These are phyloP conservation scores for Trypoxylon attenuatum DNA, from an alignment of 2,888 invertebrate genomes.

Conservation along the genomic window DNA sequence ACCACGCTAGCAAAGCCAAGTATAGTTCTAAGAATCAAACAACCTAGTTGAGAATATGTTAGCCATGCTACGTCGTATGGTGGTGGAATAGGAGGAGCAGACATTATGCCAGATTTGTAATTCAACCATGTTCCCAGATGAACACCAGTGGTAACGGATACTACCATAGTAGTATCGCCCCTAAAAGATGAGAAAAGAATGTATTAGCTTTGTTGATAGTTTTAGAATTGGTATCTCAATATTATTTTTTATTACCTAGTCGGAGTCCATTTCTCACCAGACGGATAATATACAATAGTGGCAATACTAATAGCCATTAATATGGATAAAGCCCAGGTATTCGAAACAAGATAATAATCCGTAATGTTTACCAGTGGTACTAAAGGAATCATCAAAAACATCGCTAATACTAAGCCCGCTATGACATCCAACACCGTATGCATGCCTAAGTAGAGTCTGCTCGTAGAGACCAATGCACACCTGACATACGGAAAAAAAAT, in stretches of 20 bases:
- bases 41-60: constrained; percentile 82
- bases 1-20: constrained; percentile 86
- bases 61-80: constrained; percentile 89
- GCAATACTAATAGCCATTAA: constrained; percentile 81
- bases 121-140: constrained; percentile 89
- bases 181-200: constrained; percentile 75
- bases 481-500: constrained; percentile 61
- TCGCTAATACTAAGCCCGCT: constrained; percentile 84
- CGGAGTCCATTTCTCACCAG: constrained; percentile 91
- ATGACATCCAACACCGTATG: constrained; percentile 92
- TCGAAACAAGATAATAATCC: constrained; percentile 84
- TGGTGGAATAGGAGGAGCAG: constrained; percentile 78
- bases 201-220: neutral
- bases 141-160: constrained; percentile 88
- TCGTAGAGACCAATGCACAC: constrained; percentile 87
- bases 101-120: constrained; percentile 85
- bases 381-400: constrained; percentile 81
- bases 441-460: constrained; percentile 94
- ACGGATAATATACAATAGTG: constrained; percentile 87
- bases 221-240: neutral
- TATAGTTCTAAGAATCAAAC: constrained; percentile 81
- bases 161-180: constrained; percentile 92
- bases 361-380: constrained; percentile 85
- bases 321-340: constrained; percentile 80
- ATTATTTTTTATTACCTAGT: constrained; percentile 79